Percentiles rank a stretch among this genome's conserved stretches.
phyloP scores from a whole-genome alignment of 2,888 invertebrate genomes.

The Diarsia mendica region DNA sequence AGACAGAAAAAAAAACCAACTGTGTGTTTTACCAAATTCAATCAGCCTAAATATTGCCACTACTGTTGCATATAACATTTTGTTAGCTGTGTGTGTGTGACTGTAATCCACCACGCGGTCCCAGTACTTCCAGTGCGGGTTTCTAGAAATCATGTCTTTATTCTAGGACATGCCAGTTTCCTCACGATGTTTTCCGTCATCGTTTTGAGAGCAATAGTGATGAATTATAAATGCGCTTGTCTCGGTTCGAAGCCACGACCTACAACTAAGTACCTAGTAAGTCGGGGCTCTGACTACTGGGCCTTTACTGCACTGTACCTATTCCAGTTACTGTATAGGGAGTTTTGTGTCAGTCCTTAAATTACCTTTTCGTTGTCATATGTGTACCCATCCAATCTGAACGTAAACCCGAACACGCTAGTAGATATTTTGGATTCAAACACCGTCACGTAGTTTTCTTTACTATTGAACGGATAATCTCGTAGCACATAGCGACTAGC shows the following conservation, averaged over 20 bases:
- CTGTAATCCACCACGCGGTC: background rate
- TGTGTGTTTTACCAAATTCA: background rate
- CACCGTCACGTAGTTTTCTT: slow-evolving; percentile 74
- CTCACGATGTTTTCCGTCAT: background rate
- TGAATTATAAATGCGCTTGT: background rate
- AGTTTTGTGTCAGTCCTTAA: background rate
- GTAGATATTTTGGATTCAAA: slow-evolving; percentile 80
- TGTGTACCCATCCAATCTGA: slow-evolving; percentile 71
- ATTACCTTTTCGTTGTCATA: slow-evolving; percentile 35
- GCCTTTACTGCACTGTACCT: background rate
- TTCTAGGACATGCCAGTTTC: background rate
- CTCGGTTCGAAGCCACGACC: background rate
- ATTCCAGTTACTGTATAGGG: background rate
- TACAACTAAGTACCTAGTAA: background rate
- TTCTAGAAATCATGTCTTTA: background rate
- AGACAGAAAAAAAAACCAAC: background rate
- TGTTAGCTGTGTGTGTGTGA: no score
- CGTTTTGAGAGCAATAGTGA: background rate
- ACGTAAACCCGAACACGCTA: slow-evolving; percentile 79
- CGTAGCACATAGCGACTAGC: slow-evolving; percentile 73
- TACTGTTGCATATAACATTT: no score
- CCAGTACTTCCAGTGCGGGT: background rate
- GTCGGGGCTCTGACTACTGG: background rate
- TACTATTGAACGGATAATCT: slow-evolving; percentile 74
- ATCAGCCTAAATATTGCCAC: background rate